phyloP scores from a whole-genome alignment of 2,113 vertebrate genomes.

The Boleophthalmus pectinirostris region DNA sequence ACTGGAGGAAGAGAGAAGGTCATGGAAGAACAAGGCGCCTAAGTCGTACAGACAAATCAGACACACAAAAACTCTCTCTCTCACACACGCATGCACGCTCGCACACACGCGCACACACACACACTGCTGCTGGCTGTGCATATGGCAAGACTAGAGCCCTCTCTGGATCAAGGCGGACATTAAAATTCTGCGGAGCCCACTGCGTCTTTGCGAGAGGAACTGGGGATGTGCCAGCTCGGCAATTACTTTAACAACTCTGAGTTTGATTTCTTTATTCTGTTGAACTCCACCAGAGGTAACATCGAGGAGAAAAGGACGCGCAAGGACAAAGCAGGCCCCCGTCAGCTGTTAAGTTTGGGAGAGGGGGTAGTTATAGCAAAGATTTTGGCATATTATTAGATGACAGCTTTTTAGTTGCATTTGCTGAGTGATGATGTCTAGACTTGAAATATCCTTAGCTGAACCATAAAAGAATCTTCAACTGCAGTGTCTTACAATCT shows the following conservation, averaged over 20 bases:
- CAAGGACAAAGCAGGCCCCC: conserved; percentile 52
- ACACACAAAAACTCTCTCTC: conserved; percentile 1
- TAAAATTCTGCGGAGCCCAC: conserved; percentile 70
- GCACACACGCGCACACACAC: conserved; percentile 13
- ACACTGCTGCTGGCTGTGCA: conserved; percentile 19
- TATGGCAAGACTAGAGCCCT: conserved; percentile 58
- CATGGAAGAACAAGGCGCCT: conserved; percentile 41
- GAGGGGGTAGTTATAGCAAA: too few species aligned
- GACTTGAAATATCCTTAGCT: not conserved
- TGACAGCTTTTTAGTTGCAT: not conserved
- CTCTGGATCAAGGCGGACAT: conserved; percentile 60
- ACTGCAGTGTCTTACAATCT: too few species aligned
- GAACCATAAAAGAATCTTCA: not conserved
- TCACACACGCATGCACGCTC: too few species aligned
- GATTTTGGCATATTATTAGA: not conserved
- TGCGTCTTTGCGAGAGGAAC: conserved; percentile 56
- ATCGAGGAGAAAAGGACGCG: conserved; percentile 41
- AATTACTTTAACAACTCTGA: conserved; percentile 72
- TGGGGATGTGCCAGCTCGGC: conserved; percentile 72
- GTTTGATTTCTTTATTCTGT: conserved; percentile 64
- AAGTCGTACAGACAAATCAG: conserved; percentile 33
- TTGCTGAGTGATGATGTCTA: not conserved
- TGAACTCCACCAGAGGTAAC: conserved; percentile 50
- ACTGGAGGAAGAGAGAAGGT: conserved; percentile 46
- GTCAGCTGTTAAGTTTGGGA: conserved; percentile 14